Percentiles rank a stretch among this genome's conserved stretches.
Conservation (phyloP, 2,113 vertebrate genomes). For the Oncorhynchus gorbuscha region DNA sequence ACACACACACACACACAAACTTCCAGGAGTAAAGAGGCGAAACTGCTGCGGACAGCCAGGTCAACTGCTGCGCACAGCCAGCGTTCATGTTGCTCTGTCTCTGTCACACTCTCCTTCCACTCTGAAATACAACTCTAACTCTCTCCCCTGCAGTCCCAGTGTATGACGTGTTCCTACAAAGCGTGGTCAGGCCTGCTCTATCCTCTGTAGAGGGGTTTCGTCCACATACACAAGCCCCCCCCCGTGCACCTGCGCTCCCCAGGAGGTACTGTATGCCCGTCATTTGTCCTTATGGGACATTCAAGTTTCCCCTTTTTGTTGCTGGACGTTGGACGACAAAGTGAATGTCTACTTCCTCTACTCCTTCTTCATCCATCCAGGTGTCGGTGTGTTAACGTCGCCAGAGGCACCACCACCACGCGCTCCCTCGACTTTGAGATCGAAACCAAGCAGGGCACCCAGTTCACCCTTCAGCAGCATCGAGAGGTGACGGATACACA, state of each 20-base stretch:
- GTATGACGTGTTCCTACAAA: slow-evolving; percentile 98
- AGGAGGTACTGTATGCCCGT: slow-evolving; percentile 76
- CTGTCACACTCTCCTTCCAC: too few species aligned
- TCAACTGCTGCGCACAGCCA: too few species aligned
- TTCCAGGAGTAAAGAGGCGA: too few species aligned
- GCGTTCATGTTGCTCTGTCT: too few species aligned
- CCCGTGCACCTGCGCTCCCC: slow-evolving; percentile 95
- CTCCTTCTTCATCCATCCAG: too few species aligned
- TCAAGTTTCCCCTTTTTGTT: too few species aligned
- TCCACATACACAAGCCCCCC: slow-evolving; percentile 96
- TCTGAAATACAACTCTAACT: too few species aligned
- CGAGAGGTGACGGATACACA: slow-evolving; percentile 79
- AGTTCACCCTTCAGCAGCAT: slow-evolving; percentile 98
- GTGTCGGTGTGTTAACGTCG: slow-evolving; percentile 87
- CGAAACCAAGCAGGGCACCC: slow-evolving; percentile 94
- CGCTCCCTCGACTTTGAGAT: slow-evolving; percentile 98
- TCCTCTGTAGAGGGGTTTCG: slow-evolving; percentile 93
- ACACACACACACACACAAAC: too few species aligned
- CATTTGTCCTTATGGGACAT: too few species aligned
- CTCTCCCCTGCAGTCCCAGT: slow-evolving; percentile 80
- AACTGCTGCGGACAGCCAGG: too few species aligned
- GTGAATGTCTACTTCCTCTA: too few species aligned
- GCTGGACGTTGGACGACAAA: too few species aligned
- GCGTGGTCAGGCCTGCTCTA: slow-evolving; percentile 95
- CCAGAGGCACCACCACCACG: slow-evolving; percentile 93